A percentile compares a stretch with the other conserved stretches of the same genome.
These are phyloP conservation scores for Coleophora deauratella DNA, from an alignment of 2,888 invertebrate species.

Conservation along the genomic window DNA sequence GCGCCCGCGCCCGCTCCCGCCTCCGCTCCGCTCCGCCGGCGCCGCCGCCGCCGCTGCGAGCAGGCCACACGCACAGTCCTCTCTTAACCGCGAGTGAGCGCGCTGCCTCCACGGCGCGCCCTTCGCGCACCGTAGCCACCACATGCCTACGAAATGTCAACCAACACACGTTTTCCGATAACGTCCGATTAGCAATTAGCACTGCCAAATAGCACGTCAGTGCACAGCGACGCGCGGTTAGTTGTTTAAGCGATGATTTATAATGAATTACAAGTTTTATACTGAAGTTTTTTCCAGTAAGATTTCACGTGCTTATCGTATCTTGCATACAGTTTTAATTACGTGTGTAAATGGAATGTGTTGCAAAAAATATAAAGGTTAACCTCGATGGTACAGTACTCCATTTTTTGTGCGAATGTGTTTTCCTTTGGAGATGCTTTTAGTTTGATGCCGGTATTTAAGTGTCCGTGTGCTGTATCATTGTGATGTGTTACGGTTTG, in stretches of 20 bases:
- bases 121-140: slow-evolving; percentile 46
- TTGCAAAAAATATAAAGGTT: slow-evolving; percentile 43
- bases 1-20: slow-evolving; percentile 1
- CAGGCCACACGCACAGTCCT: slow-evolving; percentile 41
- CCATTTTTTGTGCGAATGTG: slow-evolving; percentile 37
- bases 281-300: slow-evolving; percentile 44
- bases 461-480: slow-evolving; percentile 31
- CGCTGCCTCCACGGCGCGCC: slow-evolving; percentile 66
- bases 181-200: slow-evolving; percentile 52
- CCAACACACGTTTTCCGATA: slow-evolving; percentile 47
- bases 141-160: slow-evolving; percentile 63
- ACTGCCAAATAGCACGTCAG: slow-evolving; percentile 51
- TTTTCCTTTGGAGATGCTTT: slow-evolving; percentile 27
- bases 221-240: slow-evolving; percentile 30
- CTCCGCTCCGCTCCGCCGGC: slow-evolving; percentile 17
- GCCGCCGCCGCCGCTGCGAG: background rate
- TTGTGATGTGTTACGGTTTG: slow-evolving; percentile 32
- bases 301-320: slow-evolving; percentile 13
- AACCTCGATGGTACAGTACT: slow-evolving; percentile 42
- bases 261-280: slow-evolving; percentile 22
- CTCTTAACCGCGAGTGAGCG: slow-evolving; percentile 68
- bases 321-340: slow-evolving; percentile 10
- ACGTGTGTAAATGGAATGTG: slow-evolving; percentile 48
- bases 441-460: slow-evolving; percentile 36
- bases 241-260: slow-evolving; percentile 22